phyloP scores from a whole-genome alignment of 2,888 invertebrate species.

The Phania funesta region DNA sequence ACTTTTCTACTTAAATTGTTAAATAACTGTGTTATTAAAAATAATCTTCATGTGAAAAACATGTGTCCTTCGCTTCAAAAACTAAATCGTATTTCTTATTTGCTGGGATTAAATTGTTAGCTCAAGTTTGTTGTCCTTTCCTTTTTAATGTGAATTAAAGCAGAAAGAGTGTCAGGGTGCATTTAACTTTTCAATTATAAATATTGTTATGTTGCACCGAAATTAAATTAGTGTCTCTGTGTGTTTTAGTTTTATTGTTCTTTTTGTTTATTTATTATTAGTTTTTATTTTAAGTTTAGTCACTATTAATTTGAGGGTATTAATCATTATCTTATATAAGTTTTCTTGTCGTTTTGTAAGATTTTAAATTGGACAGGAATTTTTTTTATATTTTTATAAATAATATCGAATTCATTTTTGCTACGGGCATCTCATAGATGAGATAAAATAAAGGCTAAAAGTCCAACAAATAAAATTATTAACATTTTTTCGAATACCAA shows the following conservation, averaged over 20 bases:
- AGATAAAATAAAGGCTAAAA: too few relatives aligned
- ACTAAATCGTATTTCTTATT: constrained; percentile 57
- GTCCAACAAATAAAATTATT: too few relatives aligned
- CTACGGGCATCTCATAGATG: too few relatives aligned
- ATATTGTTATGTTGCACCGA: too few relatives aligned
- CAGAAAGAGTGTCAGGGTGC: too few relatives aligned
- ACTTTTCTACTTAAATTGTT: constrained; percentile 25
- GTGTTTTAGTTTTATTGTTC: not conserved
- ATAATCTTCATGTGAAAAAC: constrained; percentile 52
- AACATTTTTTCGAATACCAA: too few relatives aligned
- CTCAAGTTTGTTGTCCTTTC: not conserved
- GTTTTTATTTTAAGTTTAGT: constrained; percentile 22
- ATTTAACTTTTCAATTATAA: too few relatives aligned
- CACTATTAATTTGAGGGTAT: not conserved
- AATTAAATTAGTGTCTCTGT: not conserved
- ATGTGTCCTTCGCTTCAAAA: constrained; percentile 45
- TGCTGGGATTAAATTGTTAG: constrained; percentile 22
- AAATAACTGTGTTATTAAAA: constrained; percentile 42
- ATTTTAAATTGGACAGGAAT: constrained; percentile 48
- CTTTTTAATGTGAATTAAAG: not conserved
- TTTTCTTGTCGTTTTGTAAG: constrained; percentile 30
- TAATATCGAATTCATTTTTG: too few relatives aligned
- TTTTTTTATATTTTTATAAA: constrained; percentile 1
- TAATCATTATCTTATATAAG: constrained; percentile 19
- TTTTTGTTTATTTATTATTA: constrained; percentile 10